Base-by-base conservation (phyloP, 1,140 invertebrate genomes). In the Capitella teleta region DNA sequence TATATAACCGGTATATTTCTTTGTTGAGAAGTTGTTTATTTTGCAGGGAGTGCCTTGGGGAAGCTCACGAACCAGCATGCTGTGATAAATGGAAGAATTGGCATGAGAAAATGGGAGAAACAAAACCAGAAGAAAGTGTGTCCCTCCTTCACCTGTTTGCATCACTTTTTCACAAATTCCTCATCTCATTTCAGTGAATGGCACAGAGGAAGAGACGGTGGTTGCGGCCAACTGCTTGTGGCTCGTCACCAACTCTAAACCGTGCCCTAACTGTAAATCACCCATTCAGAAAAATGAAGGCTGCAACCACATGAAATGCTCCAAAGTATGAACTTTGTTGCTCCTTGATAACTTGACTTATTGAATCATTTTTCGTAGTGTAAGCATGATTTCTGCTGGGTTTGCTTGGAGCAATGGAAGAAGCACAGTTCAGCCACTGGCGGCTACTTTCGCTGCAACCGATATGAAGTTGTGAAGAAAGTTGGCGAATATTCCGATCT, bases 241-340 rank as follows among this genome's bases (percentile, higher is more conserved):
- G 82, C 63, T 84, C 26, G 79, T 83, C 3, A 82, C 81, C 1
- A 82, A 85, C 67, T 83, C 81, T 8, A 85, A 84, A 64, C 79
- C 81, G 8, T 85, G 82, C 67, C 69, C 71, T 19, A 82, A 82
- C 61, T 84, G 83, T 63, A 79, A 80, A 56, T 80, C 79, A 52
- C 82, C 82, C 5, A 84, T 85, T 54, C 82, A 85, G 68, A 84
- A 84, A 60, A 84, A 83, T 63, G 83, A 84, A 67, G 83, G 83
- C 0, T 85, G 83, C 63, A 85, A 85, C 64, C 83, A 84, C 58
- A 83, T 84, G 79, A 82, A 83, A 58, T 85, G 83, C 66, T 81
- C 78, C 18, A 83, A 83, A 73, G 80, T 81, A 67, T 34, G 16
- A 12, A 34, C 32, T 34, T 10, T 40, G n/a, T 38, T 1, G 16